These are phyloP conservation scores for Patiria pectinifera DNA, from an alignment of 53 echinoderm and acorn worm species.

Conservation along the genomic window DNA sequence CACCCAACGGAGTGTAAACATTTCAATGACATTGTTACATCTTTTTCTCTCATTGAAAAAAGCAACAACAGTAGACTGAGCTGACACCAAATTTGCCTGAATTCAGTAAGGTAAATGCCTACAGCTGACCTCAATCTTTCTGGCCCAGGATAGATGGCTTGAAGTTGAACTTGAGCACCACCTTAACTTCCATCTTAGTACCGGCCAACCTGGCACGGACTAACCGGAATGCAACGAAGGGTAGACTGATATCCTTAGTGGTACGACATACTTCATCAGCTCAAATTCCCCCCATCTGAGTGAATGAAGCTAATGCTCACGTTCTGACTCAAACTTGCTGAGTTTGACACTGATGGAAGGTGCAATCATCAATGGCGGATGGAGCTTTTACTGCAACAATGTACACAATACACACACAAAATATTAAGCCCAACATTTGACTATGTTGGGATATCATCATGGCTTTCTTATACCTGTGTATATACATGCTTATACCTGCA, in stretches of 20 bases:
- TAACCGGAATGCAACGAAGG: conserved; percentile 95
- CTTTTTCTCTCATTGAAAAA: no score
- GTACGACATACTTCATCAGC: conserved; percentile 99
- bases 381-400: conserved; percentile 82
- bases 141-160: conserved; percentile 96
- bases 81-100: neutral
- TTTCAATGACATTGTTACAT: no score
- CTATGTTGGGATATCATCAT: no score
- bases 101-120: neutral
- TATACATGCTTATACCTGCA: no score
- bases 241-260: conserved; percentile 96
- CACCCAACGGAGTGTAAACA: no score
- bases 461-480: no score
- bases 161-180: conserved; percentile 97
- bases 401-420: neutral
- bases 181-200: conserved; percentile 99
- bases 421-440: no score
- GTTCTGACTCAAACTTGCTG: conserved; percentile 99
- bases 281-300: conserved; percentile 99
- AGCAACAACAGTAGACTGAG: no score
- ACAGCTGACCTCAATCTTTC: conserved; percentile 91
- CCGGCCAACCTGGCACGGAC: conserved; percentile 91
- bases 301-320: conserved; percentile 99
- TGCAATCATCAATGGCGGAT: conserved; percentile 99
- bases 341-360: conserved; percentile 99